Conservation (phyloP, 92 coral and sea anemone species). For the Parazoanthus swiftii region DNA sequence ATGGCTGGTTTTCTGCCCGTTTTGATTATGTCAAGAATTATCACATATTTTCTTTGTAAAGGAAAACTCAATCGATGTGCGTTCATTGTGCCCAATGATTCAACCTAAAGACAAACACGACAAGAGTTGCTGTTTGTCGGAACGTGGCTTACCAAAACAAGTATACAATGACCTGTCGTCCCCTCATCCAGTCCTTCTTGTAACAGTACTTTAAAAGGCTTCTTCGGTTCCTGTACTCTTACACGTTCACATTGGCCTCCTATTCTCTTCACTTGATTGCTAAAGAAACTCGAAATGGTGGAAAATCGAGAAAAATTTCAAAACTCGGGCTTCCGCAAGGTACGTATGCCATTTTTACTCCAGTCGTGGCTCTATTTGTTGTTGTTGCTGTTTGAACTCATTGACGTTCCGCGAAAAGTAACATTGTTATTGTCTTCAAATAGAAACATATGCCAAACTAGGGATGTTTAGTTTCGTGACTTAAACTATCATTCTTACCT, state of each 20-base stretch:
- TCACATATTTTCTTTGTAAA: neutral
- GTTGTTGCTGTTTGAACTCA: neutral
- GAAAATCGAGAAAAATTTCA: neutral
- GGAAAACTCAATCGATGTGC: neutral
- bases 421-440: neutral
- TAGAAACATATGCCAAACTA: neutral
- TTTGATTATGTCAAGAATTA: neutral
- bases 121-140: neutral
- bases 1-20: neutral
- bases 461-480: neutral
- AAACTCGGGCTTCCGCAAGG: neutral
- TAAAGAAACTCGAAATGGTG: neutral
- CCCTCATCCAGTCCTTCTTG: too few relatives aligned
- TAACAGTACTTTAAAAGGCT: neutral
- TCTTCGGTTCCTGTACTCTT: too few relatives aligned
- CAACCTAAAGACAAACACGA: neutral
- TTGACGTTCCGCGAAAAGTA: neutral
- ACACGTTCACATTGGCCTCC: neutral
- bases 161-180: neutral
- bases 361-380: neutral
- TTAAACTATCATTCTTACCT: neutral
- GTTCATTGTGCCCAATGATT: neutral
- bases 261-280: neutral
- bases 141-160: neutral
- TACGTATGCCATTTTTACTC: neutral